phyloP scores from a whole-genome alignment of 2,113 vertebrate genomes.

The Amazona vittata region DNA sequence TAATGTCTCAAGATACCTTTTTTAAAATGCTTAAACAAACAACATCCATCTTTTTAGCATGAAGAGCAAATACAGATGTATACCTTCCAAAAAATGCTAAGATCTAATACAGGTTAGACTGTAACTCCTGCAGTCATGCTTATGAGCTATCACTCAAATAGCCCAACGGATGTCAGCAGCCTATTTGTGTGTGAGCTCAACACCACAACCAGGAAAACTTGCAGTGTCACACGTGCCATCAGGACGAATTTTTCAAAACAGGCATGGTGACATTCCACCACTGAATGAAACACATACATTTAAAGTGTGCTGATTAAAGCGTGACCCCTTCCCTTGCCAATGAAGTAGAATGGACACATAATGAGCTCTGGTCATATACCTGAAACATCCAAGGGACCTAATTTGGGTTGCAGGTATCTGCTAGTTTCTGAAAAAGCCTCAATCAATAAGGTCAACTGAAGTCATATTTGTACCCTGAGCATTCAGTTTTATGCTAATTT shows the following conservation, averaged over 20 bases:
- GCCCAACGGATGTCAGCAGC: background rate
- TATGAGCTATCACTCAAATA: background rate
- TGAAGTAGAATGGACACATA: background rate
- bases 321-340: background rate
- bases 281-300: background rate
- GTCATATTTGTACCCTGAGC: background rate
- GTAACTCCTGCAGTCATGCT: background rate
- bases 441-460: background rate
- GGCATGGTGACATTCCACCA: background rate
- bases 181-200: background rate
- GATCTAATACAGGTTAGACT: background rate
- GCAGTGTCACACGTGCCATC: background rate
- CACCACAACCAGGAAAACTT: background rate
- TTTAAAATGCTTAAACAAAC: background rate
- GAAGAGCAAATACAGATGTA: background rate
- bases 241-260: background rate
- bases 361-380: accelerated
- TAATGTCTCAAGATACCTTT: background rate
- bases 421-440: background rate
- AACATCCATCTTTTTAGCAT: background rate
- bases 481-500: background rate
- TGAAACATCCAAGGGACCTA: background rate
- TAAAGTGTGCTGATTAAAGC: background rate
- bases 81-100: background rate
- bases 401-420: background rate